Percentiles rank a stretch among this genome's conserved stretches.
phyloP scores from a whole-genome alignment of 1,140 invertebrate genomes.

The Macrocentrus cingulum region DNA sequence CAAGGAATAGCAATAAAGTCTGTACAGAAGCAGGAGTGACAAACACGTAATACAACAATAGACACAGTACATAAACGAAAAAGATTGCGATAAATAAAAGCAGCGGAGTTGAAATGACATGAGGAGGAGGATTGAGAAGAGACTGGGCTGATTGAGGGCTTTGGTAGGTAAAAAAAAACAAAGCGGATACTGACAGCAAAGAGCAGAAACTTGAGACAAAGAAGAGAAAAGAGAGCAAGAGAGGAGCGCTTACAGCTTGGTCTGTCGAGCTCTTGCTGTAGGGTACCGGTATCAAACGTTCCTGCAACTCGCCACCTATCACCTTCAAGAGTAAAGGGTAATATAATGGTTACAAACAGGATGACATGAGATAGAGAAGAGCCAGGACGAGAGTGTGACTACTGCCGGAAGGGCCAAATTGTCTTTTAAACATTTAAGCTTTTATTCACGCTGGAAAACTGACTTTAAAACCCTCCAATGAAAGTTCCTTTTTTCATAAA shows the following conservation, averaged over 20 bases:
- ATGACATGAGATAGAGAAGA: slow-evolving; percentile 44
- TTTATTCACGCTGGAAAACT: no score
- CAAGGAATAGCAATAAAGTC: background rate
- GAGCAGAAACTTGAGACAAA: slow-evolving; percentile 29
- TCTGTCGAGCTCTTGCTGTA: slow-evolving; percentile 99
- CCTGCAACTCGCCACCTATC: slow-evolving; percentile 99
- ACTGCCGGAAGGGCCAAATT: no score
- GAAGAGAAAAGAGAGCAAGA: slow-evolving; percentile 48
- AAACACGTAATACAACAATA: slow-evolving; percentile 14
- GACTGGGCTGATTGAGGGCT: no score
- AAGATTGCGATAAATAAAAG: slow-evolving; percentile 22
- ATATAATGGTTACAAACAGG: slow-evolving; percentile 60
- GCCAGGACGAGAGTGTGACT: slow-evolving; percentile 29
- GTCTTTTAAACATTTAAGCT: no score
- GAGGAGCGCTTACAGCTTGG: slow-evolving; percentile 92
- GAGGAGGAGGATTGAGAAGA: no score
- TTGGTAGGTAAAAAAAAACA: slow-evolving; percentile 26
- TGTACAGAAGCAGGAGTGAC: slow-evolving; percentile 13
- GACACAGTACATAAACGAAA: slow-evolving; percentile 17
- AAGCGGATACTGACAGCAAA: slow-evolving; percentile 26
- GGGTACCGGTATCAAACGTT: slow-evolving; percentile 97
- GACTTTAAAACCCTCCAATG: no score
- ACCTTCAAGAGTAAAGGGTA: slow-evolving; percentile 89
- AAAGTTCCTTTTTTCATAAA: no score
- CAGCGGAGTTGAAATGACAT: no score